A percentile compares a stretch with the other conserved stretches of the same genome.
phyloP scores from a whole-genome alignment of 2,797 vertebrate species.

The Erithacus rubecula region DNA sequence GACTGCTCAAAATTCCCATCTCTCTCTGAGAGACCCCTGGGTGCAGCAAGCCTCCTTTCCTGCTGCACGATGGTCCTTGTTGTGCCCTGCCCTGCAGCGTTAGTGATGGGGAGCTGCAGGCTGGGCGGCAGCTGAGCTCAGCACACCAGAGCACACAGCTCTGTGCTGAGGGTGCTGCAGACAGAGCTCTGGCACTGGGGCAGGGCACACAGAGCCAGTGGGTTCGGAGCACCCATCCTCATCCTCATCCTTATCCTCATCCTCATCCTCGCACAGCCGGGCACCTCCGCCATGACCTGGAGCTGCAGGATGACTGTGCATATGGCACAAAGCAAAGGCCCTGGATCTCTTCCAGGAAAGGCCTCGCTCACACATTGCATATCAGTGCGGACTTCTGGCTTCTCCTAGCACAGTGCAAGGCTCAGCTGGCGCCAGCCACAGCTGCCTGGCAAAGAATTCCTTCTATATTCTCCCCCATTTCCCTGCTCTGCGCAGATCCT shows the following conservation, averaged over 20 bases:
- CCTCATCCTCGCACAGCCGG: not conserved
- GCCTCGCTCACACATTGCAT: not conserved
- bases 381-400: constrained; percentile 12
- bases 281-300: not conserved
- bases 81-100: not conserved
- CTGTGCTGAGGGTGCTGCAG: not conserved
- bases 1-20: constrained; percentile 10
- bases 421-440: constrained; percentile 24
- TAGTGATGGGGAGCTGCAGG: not conserved
- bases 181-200: not conserved
- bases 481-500: not conserved
- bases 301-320: constrained; percentile 21
- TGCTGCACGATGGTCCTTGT: not conserved
- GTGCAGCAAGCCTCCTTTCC: not conserved
- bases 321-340: not conserved
- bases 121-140: rapidly evolving
- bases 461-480: not conserved
- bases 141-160: not conserved
- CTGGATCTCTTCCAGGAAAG: constrained; percentile 9
- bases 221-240: not conserved
- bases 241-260: not conserved
- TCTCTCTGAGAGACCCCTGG: not conserved
- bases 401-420: not conserved
- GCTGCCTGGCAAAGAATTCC: constrained; percentile 56
- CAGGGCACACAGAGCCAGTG: not conserved